Evolutionary conservation across 2,888 invertebrate species (phyloP), one percentile per base, ranked within the genome.

Genomic region (Callyntrura sp.): DNA sequence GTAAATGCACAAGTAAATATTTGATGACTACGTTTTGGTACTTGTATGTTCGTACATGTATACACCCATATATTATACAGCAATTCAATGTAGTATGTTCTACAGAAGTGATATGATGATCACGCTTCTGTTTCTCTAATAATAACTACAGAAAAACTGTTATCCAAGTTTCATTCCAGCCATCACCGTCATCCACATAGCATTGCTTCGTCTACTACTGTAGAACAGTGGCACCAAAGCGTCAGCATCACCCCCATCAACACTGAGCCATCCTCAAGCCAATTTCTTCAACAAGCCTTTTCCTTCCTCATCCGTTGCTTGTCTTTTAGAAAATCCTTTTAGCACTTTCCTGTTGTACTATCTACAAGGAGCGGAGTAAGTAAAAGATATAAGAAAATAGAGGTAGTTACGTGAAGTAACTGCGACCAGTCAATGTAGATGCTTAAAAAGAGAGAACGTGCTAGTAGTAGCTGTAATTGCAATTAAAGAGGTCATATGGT

Each of bases 1-100:
- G 82, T 88, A 73, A 86, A 78, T 70, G 78, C 20, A 60, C 78
- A 51, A 35, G 88, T 88, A 88, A 88, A 88, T 88, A 88, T 88
- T 88, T 88, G 88, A 88, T 88, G 82, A 88, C 43, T 60, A 76
- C 23, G 65, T 48, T 73, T 43, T 55, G 70, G 11, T 43, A 45
- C 17, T n/a, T n/a, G n/a, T 62, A 23, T 62, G n/a, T 45, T 6
- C 55, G 12, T 45, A 43, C 43, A 11, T 45, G 0, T 70, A 12
- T 70, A 23, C n/a, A 48, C n/a, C n/a, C n/a, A n/a, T n/a, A n/a
- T n/a, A n/a, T n/a, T n/a, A n/a, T n/a, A n/a, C n/a, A n/a, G n/a
- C n/a, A n/a, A n/a, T n/a, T n/a, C n/a, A n/a, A n/a, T n/a, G n/a
- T n/a, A n/a, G n/a, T 51, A 5, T n/a, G n/a, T 9, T 17, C 17